Evolutionary conservation across 2,888 invertebrate species (phyloP).

Genomic region (Thera britannica): DNA sequence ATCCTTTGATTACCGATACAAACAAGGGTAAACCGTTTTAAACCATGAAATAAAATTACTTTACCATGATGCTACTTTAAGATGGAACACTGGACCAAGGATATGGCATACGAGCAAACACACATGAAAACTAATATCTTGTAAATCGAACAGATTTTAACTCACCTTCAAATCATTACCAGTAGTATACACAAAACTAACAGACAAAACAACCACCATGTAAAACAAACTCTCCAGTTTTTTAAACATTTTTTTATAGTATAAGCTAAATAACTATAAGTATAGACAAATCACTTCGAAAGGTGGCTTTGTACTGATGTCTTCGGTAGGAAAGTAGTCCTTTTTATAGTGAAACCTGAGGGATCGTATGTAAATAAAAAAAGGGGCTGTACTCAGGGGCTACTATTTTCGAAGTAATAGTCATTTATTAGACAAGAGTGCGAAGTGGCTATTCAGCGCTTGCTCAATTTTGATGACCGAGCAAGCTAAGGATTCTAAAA

Average conservation of each 20-base stretch:
- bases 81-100: no score
- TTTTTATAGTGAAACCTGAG: constrained; percentile 29
- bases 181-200: constrained; percentile 41
- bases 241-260: constrained; percentile 45
- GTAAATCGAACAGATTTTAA: neutral
- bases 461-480: no score
- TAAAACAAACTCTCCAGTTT: constrained; percentile 25
- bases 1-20: no score
- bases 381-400: constrained; percentile 11
- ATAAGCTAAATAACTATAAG: neutral
- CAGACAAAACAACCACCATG: constrained; percentile 28
- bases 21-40: no score
- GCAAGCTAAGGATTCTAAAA: no score
- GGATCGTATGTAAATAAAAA: constrained; percentile 31
- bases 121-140: no score
- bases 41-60: no score
- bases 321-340: neutral
- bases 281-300: neutral
- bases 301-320: constrained; percentile 25
- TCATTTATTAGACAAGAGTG: no score
- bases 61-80: no score
- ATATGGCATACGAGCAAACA: no score
- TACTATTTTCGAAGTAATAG: neutral
- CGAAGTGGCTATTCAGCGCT: no score
- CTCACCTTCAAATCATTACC: constrained; percentile 50